Evolutionary conservation across 2,113 vertebrate genomes (phyloP), one percentile per base, ranked within the genome.

Genomic region (Pluvianellus socialis): DNA sequence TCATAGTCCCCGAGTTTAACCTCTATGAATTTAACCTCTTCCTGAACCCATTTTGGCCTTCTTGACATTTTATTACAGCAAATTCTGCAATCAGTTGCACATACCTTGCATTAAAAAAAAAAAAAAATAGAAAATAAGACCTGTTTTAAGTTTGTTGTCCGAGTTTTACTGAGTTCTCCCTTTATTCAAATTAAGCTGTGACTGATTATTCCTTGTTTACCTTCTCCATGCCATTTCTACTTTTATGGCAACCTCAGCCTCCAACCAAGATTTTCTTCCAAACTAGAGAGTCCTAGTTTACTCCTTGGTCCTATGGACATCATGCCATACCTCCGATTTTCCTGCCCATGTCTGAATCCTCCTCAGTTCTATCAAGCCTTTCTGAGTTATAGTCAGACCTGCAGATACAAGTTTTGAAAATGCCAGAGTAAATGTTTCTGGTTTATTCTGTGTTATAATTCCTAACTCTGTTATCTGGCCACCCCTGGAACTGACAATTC

Each of bases 21-120:
- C 18, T 82, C 74, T 79, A 80, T 35, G 47, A 95, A 90, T 93
- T 96, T 96, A 97, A 94, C 83, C 89, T 94, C 79, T 83, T 97
- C 45, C 58, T 89, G 79, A 91, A 95, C 75, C n/a, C 76, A 71
- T 70, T 77, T 24, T 50, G 38, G 28, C 15, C 59, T 62, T 86
- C 38, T 45, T 74, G 63, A 92, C 32, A 67, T 58, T 95, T 92
- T 80, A 66, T 13, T 80, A 26, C n/a, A 20, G 20, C 9, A 24
- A 88, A 38, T 70, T 95, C 65, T 42, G 59, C 65, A 71, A 66
- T 73, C 13, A 12, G 83, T 70, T 76, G n/a, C 58, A 88, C 35
- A 61, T 40, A 44, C 21, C 23, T 79, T 70, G 5, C 21, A 89
- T 27, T 76, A 28, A 81, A 88, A 75, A 9, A 18, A 70, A 58